Conservation (phyloP, 2,113 vertebrate species). For the Barbus barbus region DNA sequence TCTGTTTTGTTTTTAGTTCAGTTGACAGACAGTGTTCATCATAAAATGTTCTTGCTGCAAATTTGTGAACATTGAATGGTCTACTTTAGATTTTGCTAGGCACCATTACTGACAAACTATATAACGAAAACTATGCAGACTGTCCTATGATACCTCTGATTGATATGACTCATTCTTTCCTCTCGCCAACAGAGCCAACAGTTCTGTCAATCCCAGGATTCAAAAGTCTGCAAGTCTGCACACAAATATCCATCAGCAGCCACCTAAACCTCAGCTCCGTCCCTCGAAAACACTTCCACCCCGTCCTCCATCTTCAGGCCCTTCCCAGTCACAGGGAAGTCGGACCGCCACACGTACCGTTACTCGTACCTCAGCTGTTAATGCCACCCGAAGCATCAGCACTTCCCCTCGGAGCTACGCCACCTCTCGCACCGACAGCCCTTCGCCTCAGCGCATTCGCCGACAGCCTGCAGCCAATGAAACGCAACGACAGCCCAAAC, state of each 20-base stretch:
- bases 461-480: conserved; percentile 62
- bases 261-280: conserved; percentile 58
- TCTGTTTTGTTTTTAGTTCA: no score
- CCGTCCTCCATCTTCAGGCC: conserved; percentile 49
- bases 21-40: no score
- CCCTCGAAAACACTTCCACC: conserved; percentile 62
- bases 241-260: conserved; percentile 53
- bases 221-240: conserved; percentile 59
- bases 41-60: no score
- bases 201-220: conserved; percentile 66
- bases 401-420: conserved; percentile 77
- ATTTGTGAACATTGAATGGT: neutral
- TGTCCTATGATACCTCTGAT: neutral
- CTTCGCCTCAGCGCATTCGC: conserved; percentile 79
- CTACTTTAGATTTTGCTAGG: neutral
- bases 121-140: neutral
- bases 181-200: conserved; percentile 33
- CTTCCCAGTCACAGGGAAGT: conserved; percentile 41
- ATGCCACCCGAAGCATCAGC: conserved; percentile 69
- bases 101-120: neutral
- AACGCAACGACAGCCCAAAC: conserved; percentile 63
- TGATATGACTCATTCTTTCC: neutral
- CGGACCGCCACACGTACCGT: conserved; percentile 59
- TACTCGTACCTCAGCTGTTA: conserved; percentile 60
- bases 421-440: conserved; percentile 79